Base-by-base conservation (phyloP, 2,888 invertebrate species). In the Capitulum mitella region DNA sequence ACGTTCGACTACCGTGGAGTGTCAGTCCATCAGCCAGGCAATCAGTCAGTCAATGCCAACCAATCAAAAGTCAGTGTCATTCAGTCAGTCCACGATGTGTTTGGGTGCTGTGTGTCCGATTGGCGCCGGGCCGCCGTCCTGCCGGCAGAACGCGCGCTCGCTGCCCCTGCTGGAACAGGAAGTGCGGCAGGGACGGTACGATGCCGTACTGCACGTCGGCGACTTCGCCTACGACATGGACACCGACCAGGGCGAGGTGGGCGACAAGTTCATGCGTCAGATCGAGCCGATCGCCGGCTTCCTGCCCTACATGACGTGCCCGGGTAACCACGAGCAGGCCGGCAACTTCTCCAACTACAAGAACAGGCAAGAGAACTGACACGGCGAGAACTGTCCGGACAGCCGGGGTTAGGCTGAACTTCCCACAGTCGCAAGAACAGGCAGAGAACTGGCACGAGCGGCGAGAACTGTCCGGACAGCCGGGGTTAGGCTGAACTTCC, bases 221-320 rank as follows among this genome's bases (percentile, higher is more conserved):
- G 97, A 97, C 88, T 95, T 97, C 87, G 97, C 96, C 0, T 97
- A 97, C 86, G 94, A 97, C 86, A 93, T 97, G 94, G 88, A 94
- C 85, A 87, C 90, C 83, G 89, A 93, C 82, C 88, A 95, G 84
- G 96, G 92, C 0, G 86, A 87, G 79, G 91, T 94, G 40, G 98
- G 98, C 0, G 96, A 98, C 87, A 90, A 92, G 85, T 98, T 96
- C 86, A 95, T 98, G 96, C 89, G 92, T 8, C 93, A 95, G 88
- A 91, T 98, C 80, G 91, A 97, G 87, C 90, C 93, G 0, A 89
- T 97, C 58, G 96, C 97, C 37, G 94, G 93, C 37, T 91, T 92
- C 85, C 88, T 97, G 82, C 97, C 97, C 0, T 98, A 98, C 85
- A 87, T 87, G 86, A 85, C 86, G 0, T 86, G 86, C 78, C 85